Conservation (phyloP, 2,113 vertebrate species). For the Actinemys pallida region DNA sequence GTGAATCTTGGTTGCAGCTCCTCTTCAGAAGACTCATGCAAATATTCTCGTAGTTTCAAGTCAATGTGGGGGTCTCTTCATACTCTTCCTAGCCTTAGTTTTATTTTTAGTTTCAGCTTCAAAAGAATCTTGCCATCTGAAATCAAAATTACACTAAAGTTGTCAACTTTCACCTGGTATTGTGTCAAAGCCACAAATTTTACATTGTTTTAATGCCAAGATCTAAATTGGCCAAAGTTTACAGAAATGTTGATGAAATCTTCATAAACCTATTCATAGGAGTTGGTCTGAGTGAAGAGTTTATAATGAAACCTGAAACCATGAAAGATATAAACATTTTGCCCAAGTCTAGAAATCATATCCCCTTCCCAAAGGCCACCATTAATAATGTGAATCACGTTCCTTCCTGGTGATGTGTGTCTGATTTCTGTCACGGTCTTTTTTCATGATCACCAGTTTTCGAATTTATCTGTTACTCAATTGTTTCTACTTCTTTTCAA, state of each 20-base stretch:
- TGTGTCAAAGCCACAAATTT: neutral
- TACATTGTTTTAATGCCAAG: neutral
- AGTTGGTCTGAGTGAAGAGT: neutral
- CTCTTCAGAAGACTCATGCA: neutral
- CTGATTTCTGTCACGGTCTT: neutral
- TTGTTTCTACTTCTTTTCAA: neutral
- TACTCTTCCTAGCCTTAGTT: neutral
- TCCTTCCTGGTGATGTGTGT: neutral
- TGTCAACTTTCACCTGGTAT: neutral
- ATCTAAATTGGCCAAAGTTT: neutral
- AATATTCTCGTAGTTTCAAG: neutral
- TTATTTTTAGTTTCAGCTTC: neutral
- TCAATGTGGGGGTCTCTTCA: neutral
- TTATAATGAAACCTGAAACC: neutral
- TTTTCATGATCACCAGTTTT: neutral
- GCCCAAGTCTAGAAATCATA: neutral
- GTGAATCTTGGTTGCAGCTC: neutral
- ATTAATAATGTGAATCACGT: neutral
- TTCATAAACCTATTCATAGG: neutral
- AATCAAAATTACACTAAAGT: neutral
- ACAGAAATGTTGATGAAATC: neutral
- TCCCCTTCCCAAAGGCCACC: neutral
- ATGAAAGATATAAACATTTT: neutral
- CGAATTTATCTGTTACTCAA: neutral
- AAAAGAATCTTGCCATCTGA: neutral